Base-by-base conservation (phyloP, 2,797 vertebrate genomes). In the Chloroceryle amazona region DNA sequence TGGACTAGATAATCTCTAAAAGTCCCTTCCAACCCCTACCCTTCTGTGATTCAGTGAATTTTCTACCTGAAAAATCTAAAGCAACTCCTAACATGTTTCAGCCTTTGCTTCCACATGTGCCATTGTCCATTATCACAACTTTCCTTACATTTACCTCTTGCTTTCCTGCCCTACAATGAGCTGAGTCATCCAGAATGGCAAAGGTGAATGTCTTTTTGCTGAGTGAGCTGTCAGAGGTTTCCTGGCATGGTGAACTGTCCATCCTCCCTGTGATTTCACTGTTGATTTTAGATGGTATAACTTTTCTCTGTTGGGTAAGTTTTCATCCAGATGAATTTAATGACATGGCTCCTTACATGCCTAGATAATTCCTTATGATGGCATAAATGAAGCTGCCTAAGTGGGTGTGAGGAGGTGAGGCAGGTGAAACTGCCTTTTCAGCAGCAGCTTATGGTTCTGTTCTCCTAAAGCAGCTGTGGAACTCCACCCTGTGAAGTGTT, bases 331-430 rank as follows among this genome's bases (percentile, higher is more conserved):
- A 10, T 57, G 21, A 46, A 26, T 58, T 41, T 63, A 46, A n/a
- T 39, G 20, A 35, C 66, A 9, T 60, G 14, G n/a, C 23, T 60
- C 23, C 8, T 42, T 93, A 31, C 7, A 13, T 67, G 60, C 44
- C 58, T 61, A 14, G 25, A 2, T 61, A 51, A 44, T 8, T 3
- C 18, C 44, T 70, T 51, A 39, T 35, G 35, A 31, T 80, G 46
- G 9, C 58, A 13, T 75, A 80, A 83, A 54, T 54, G 9, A 55
- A 71, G 31, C 44, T 2, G 7, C 4, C 0, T 33, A 83, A 58
- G 14, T 74, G 49, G 0, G 0, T 25, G 31, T 3, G 23, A 44
- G n/a, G 35, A 1, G 0, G 20, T 31, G 57, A 80, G 28, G 37
- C 63, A 44, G 14, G 37, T 33, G 11, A 35, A 46, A 22, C 51